Evolutionary conservation across 2,797 vertebrate species (phyloP).

Genomic region (Leontopithecus rosalia): DNA sequence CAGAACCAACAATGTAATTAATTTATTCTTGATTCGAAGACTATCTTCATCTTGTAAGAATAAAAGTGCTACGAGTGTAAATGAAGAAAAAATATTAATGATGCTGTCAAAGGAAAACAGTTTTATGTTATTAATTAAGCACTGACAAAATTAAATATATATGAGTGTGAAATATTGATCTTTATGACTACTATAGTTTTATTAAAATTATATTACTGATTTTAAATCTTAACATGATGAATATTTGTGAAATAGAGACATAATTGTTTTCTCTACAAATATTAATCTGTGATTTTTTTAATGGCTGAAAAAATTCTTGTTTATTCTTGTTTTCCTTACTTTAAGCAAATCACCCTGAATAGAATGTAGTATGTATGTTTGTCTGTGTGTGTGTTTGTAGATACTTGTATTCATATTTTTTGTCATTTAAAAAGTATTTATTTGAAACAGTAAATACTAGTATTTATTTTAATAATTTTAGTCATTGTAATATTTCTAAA

Average conservation of each 20-base stretch:
- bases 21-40: slow-evolving; percentile 20
- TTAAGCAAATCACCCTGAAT: neutral
- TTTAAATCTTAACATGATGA: neutral
- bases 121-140: neutral
- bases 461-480: neutral
- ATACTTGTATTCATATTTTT: neutral
- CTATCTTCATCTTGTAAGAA: neutral
- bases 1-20: neutral
- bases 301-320: neutral
- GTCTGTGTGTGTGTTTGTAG: no score
- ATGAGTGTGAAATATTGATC: neutral
- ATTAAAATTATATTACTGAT: neutral
- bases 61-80: neutral
- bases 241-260: neutral
- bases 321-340: neutral
- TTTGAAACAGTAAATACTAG: neutral
- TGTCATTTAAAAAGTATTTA: neutral
- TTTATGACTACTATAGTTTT: neutral
- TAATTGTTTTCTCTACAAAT: neutral
- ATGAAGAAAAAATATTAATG: slow-evolving; percentile 1
- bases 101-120: neutral
- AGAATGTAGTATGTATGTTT: no score
- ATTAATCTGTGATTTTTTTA: neutral
- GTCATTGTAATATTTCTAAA: neutral
- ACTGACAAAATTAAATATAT: slow-evolving; percentile 33